Percentiles rank a stretch among this genome's conserved stretches.
phyloP scores from a whole-genome alignment of 37 sponge, comb jelly and placozoan species.

The Ianthella basta region DNA sequence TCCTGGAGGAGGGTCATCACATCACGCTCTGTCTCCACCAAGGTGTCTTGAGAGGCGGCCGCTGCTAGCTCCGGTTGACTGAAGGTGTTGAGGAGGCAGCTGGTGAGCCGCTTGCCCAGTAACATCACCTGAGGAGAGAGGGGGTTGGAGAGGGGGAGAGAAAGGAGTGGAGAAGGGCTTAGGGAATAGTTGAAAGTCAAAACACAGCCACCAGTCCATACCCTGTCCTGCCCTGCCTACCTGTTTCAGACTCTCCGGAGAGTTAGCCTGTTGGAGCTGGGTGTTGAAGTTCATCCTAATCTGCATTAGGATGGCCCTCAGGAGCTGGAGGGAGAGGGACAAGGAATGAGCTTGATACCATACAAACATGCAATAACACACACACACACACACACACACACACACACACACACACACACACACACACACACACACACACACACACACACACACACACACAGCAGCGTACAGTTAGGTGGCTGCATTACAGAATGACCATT shows the following conservation, averaged over 20 bases:
- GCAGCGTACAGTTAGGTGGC: too few species aligned
- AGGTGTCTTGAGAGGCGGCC: slow-evolving; percentile 43
- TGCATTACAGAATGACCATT: too few species aligned
- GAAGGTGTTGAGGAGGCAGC: slow-evolving; percentile 52
- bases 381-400: too few species aligned
- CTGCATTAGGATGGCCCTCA: slow-evolving; percentile 70
- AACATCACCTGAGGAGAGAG: slow-evolving; percentile 39
- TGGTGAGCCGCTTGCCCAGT: slow-evolving; percentile 32
- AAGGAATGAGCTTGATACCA: too few species aligned
- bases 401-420: too few species aligned
- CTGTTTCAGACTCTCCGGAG: slow-evolving; percentile 18
- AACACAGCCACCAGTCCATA: background rate
- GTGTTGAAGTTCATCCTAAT: slow-evolving; percentile 68
- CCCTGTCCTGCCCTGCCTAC: too few species aligned
- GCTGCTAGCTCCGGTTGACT: slow-evolving; percentile 37
- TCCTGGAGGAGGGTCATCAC: slow-evolving; percentile 66
- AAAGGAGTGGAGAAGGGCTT: background rate
- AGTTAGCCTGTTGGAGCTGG: slow-evolving; percentile 34
- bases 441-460: too few species aligned
- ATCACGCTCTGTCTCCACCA: slow-evolving; percentile 64
- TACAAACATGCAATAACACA: too few species aligned
- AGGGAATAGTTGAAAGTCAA: background rate
- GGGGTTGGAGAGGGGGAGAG: background rate
- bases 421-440: too few species aligned
- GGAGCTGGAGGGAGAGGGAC: too few species aligned